phyloP scores from a whole-genome alignment of 2,888 invertebrate species.

The Watsonalla cultraria region DNA sequence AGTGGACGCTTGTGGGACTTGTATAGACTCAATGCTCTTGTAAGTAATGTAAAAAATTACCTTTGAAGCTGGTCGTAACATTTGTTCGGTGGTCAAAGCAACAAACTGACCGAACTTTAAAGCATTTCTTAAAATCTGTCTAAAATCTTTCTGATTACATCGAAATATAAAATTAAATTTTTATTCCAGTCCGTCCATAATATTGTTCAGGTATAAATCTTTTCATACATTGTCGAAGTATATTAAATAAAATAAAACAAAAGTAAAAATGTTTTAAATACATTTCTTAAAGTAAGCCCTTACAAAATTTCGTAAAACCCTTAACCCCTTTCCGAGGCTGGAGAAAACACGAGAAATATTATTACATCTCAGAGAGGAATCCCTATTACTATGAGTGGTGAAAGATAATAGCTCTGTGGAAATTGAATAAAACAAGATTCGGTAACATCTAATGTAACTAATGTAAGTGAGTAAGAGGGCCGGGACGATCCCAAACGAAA shows the following conservation, averaged over 20 bases:
- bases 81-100: no score
- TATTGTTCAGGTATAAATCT: no score
- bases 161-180: no score
- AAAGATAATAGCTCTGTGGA: slow-evolving; percentile 60
- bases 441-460: slow-evolving; percentile 62
- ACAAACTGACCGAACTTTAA: no score
- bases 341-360: slow-evolving; percentile 39
- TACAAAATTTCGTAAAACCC: slow-evolving; percentile 6
- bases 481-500: slow-evolving; percentile 66
- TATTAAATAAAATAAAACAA: slow-evolving; percentile 10
- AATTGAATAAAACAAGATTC: slow-evolving; percentile 66
- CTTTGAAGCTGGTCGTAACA: no score
- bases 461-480: slow-evolving; percentile 61
- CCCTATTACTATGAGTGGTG: slow-evolving; percentile 54
- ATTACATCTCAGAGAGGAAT: slow-evolving; percentile 47
- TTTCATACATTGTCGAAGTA: no score
- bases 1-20: slow-evolving; percentile 26
- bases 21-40: slow-evolving; percentile 27
- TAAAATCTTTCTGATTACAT: no score
- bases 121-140: no score
- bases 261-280: slow-evolving; percentile 12
- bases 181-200: no score
- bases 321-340: slow-evolving; percentile 35
- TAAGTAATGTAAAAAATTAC: slow-evolving; percentile 13
- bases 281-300: slow-evolving; percentile 5